Evolutionary conservation across 2,888 invertebrate species (phyloP).

Genomic region (Drosophila phalerata): DNA sequence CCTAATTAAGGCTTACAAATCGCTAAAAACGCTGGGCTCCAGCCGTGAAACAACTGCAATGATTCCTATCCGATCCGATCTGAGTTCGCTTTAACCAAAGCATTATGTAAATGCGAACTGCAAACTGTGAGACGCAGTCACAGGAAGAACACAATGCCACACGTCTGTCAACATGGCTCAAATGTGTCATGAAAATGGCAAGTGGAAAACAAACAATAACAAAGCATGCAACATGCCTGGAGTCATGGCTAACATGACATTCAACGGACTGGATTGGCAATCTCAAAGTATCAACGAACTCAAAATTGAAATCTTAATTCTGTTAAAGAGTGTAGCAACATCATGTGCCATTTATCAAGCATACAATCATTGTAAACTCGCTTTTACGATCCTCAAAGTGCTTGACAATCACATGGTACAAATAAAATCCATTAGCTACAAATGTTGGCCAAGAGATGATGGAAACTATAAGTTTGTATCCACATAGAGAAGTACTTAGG

Average conservation of each 20-base stretch:
- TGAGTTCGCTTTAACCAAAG: slow-evolving; percentile 64
- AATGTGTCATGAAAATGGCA: slow-evolving; percentile 56
- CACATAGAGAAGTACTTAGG: neutral
- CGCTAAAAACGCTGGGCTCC: slow-evolving; percentile 5
- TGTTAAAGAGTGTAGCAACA: slow-evolving; percentile 32
- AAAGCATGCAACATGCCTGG: slow-evolving; percentile 13
- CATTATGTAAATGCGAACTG: slow-evolving; percentile 68
- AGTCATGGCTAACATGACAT: slow-evolving; percentile 6
- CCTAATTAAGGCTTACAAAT: slow-evolving; percentile 47
- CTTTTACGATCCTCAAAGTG: slow-evolving; percentile 42
- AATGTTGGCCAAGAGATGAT: neutral
- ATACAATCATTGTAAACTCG: slow-evolving; percentile 31
- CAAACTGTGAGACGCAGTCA: slow-evolving; percentile 41
- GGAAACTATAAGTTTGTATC: neutral
- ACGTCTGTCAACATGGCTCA: slow-evolving; percentile 52
- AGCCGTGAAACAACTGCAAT: slow-evolving; percentile 15
- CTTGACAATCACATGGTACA: slow-evolving; percentile 48
- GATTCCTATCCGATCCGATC: slow-evolving; percentile 11
- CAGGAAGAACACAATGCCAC: slow-evolving; percentile 80
- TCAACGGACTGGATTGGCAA: slow-evolving; percentile 5
- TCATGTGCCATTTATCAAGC: slow-evolving; percentile 47
- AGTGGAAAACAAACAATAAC: slow-evolving; percentile 59
- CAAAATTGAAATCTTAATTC: slow-evolving; percentile 26
- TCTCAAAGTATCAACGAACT: slow-evolving; percentile 26
- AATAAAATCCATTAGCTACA: slow-evolving; percentile 63